Base-by-base conservation (phyloP, 1,140 invertebrate species). In the Potamilus streckersoni region DNA sequence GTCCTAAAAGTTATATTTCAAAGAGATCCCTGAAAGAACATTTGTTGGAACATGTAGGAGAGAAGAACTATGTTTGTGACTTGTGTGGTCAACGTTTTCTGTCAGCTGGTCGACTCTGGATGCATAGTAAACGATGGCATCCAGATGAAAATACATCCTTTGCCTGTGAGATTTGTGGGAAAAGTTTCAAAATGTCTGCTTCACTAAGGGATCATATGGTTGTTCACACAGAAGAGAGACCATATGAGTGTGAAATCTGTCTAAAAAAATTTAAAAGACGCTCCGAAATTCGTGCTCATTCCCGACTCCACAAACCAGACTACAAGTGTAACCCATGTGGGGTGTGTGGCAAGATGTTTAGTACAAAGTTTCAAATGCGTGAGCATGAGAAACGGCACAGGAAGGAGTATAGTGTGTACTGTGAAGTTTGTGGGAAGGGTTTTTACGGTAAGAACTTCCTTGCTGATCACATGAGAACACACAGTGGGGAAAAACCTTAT, bases 31-130 rank as follows among this genome's bases (percentile, higher is more conserved):
- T 79, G 1, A 49, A 27, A 20, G 57, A 72, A 23, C 79, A 80
- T 57, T 72, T 49, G 19, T 16, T 74, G 56, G 71, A 62, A 17
- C 79, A 80, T 58, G 73, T 95, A 0, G 96, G 96, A 11, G 96
- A 97, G 87, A 97, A 97, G 90, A 96, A 96, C 87, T 97, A 97
- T 89, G 94, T 92, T 1, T 98, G 96, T 85, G 85, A 90, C 11
- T 92, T 95, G 20, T 98, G 96, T 85, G 92, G 67, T 49, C 38
- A 49, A 49, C 38, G 38, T 49, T 49, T 49, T 49, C 38, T 49
- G 38, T 49, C 38, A 11, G 38, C 38, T 49, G 38, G 38, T 49
- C 38, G 38, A 49, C 38, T 49, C 0, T 49, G 38, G 38, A 49
- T 49, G 38, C 38, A 49, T 49, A 49, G 38, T 49, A 49, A 49